phyloP scores from a whole-genome alignment of 2,113 vertebrate genomes.

The Mesitornis unicolor region DNA sequence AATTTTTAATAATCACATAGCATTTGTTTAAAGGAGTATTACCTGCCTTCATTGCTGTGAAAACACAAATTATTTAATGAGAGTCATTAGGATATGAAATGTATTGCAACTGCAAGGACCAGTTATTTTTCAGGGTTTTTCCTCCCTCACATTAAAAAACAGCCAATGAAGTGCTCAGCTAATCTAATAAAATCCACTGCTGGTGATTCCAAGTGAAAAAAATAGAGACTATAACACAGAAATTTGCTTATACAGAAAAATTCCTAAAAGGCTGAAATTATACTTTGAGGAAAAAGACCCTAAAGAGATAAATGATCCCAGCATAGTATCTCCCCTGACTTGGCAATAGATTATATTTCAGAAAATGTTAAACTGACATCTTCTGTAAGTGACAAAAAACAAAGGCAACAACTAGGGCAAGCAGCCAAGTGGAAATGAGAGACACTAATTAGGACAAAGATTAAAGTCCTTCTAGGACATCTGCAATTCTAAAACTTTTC shows the following conservation, averaged over 20 bases:
- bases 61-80: background rate
- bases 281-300: background rate
- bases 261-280: background rate
- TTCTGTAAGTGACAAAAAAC: background rate
- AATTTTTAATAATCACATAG: background rate
- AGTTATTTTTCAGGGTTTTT: background rate
- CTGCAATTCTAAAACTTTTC: background rate
- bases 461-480: background rate
- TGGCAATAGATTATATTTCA: background rate
- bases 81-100: background rate
- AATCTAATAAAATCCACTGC: background rate
- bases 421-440: background rate
- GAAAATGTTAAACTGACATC: background rate
- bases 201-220: too few relatives aligned
- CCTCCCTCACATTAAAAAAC: background rate
- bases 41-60: background rate
- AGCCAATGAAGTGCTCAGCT: background rate
- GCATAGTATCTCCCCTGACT: background rate
- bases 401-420: background rate
- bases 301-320: background rate
- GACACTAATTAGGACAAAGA: background rate
- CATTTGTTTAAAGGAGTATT: background rate
- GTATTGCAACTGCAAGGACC: background rate
- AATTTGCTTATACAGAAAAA: background rate
- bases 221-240: background rate